These are phyloP conservation scores for Drosophila trapezifrons DNA, from an alignment of 1,140 invertebrate genomes.

Conservation along the genomic window DNA sequence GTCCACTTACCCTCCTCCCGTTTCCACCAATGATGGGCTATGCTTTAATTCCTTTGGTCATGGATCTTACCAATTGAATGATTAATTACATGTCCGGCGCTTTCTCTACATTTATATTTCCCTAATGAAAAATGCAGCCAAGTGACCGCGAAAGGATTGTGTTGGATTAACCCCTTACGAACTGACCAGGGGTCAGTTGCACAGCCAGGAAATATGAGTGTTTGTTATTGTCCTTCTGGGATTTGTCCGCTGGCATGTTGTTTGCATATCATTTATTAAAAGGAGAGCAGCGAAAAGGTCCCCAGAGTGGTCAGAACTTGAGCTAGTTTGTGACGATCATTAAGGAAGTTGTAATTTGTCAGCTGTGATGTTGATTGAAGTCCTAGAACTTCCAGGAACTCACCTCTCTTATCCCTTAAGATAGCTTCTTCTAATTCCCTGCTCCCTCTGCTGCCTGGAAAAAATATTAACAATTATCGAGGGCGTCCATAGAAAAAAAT, in stretches of 20 bases:
- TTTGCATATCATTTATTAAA: slow-evolving; percentile 72
- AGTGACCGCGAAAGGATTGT: slow-evolving; percentile 60
- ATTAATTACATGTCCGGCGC: slow-evolving; percentile 65
- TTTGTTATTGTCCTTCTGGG: slow-evolving; percentile 67
- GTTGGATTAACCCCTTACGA: slow-evolving; percentile 57
- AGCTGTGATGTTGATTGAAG: background rate
- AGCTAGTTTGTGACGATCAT: slow-evolving; percentile 22
- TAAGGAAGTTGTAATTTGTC: slow-evolving; percentile 14
- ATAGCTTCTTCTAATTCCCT: background rate
- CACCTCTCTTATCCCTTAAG: background rate
- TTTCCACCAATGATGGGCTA: slow-evolving; percentile 27
- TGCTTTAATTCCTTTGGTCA: slow-evolving; percentile 62
- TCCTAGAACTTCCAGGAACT: slow-evolving; percentile 22
- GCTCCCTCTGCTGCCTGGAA: slow-evolving; percentile 22
- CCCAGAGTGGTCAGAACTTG: slow-evolving; percentile 27
- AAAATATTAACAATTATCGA: slow-evolving; percentile 58
- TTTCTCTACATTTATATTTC: slow-evolving; percentile 4
- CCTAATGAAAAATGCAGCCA: slow-evolving; percentile 42
- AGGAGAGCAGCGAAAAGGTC: slow-evolving; percentile 12
- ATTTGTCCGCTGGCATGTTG: slow-evolving; percentile 56
- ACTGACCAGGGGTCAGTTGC: slow-evolving; percentile 62
- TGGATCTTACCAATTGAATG: slow-evolving; percentile 71
- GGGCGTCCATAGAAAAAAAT: slow-evolving; percentile 29
- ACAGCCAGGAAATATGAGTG: slow-evolving; percentile 63
- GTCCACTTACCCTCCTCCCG: slow-evolving; percentile 48